A percentile compares a stretch with the other conserved stretches of the same genome.
Conservation (phyloP, 2,888 invertebrate species). For the Agrotis ipsilon region DNA sequence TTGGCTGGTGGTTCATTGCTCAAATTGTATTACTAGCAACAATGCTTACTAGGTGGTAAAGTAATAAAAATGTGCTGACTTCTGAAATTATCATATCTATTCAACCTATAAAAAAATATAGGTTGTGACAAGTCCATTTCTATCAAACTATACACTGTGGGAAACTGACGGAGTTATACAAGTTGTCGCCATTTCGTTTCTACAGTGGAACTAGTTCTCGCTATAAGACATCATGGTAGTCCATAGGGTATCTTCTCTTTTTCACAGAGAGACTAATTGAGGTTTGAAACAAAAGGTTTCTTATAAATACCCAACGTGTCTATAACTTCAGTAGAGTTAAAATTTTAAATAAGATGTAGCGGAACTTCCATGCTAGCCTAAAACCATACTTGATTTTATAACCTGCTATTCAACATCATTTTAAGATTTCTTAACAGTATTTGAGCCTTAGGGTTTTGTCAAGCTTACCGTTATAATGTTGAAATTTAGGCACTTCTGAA, state of each 20-base stretch:
- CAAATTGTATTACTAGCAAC: neutral
- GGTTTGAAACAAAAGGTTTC: no score
- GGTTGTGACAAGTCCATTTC: neutral
- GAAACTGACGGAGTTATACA: no score
- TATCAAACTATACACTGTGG: neutral
- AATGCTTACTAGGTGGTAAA: neutral
- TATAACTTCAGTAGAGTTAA: neutral
- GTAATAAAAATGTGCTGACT: neutral
- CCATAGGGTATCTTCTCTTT: neutral
- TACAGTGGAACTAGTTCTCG: no score
- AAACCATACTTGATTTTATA: no score
- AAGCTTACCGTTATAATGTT: no score
- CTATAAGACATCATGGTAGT: no score
- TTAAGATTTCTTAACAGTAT: no score
- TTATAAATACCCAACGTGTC: neutral
- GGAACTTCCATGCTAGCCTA: no score
- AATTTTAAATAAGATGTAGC: neutral
- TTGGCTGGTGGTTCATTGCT: conserved; percentile 16
- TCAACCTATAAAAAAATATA: conserved; percentile 2
- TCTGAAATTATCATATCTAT: neutral
- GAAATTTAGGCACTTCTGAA: no score
- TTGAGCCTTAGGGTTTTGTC: no score
- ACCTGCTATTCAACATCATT: no score
- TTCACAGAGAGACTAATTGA: neutral
- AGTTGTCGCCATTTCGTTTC: no score